These are phyloP conservation scores for Megaleporinus macrocephalus DNA, from an alignment of 2,113 vertebrate species.

Conservation along the genomic window DNA sequence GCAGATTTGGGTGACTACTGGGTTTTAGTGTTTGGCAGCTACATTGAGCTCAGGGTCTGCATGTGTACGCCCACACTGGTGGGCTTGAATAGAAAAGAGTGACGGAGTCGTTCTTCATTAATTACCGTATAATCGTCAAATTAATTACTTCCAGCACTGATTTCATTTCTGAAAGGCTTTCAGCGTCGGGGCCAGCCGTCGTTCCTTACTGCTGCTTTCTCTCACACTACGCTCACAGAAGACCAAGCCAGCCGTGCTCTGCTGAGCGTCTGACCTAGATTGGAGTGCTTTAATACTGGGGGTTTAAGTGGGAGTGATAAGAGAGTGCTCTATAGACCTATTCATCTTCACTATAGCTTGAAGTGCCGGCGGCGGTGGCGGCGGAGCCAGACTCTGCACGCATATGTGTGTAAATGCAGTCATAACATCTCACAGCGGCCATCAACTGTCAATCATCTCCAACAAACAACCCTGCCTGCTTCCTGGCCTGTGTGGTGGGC, in stretches of 20 bases:
- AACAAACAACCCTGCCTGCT: not conserved
- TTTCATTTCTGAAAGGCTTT: too few relatives aligned
- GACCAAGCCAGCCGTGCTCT: slow-evolving; percentile 27
- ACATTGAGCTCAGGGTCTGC: too few relatives aligned
- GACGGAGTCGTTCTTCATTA: too few relatives aligned
- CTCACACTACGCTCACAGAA: not conserved
- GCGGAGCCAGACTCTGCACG: not conserved
- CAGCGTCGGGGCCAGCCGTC: not conserved
- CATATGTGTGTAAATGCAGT: slow-evolving; percentile 8
- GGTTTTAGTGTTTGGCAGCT: too few relatives aligned
- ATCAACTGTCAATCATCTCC: slow-evolving; percentile 3
- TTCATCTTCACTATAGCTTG: slow-evolving; percentile 20
- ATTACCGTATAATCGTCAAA: too few relatives aligned
- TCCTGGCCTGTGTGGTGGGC: not conserved
- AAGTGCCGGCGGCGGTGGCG: slow-evolving; percentile 1
- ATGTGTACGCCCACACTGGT: too few relatives aligned
- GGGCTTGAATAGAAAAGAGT: too few relatives aligned
- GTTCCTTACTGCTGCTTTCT: not conserved
- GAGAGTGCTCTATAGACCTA: slow-evolving; percentile 10
- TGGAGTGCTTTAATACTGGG: slow-evolving; percentile 44
- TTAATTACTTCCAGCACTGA: too few relatives aligned
- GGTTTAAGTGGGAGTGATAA: slow-evolving; percentile 8
- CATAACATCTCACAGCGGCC: not conserved
- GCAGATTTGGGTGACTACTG: too few relatives aligned
- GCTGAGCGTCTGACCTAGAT: slow-evolving; percentile 50